Percentiles rank a stretch among this genome's conserved stretches.
Conservation (phyloP, 2,888 invertebrate genomes). For the Caenorhabditis doughertyi region DNA sequence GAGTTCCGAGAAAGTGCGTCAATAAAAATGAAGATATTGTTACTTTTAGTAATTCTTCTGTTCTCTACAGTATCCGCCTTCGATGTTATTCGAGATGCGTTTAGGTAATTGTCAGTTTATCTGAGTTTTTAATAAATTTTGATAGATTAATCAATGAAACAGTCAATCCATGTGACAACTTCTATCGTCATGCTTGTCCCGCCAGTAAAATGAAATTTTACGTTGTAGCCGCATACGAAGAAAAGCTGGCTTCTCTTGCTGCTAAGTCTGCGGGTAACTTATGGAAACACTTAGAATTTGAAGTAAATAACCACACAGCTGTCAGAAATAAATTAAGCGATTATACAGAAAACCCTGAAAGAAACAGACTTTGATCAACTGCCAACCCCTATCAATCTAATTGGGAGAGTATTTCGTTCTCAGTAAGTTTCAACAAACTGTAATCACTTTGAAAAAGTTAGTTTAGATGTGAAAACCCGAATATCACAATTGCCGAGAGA, state of each 20-base stretch:
- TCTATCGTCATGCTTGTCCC: slow-evolving; percentile 32
- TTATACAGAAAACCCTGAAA: not conserved
- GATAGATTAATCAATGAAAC: not conserved
- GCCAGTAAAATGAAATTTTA: not conserved
- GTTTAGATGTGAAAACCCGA: not conserved
- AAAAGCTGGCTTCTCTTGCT: not conserved
- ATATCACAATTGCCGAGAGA: not conserved
- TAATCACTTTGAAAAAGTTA: not conserved
- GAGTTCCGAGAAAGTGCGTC: not conserved
- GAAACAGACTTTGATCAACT: not conserved
- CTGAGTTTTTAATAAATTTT: not conserved
- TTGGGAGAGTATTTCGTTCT: not conserved
- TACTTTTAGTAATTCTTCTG: not conserved
- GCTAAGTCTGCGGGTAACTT: not conserved
- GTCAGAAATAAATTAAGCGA: not conserved
- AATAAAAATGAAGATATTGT: not conserved
- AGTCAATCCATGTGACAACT: not conserved
- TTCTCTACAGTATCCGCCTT: not conserved
- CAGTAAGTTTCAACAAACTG: not conserved
- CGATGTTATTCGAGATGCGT: not conserved
- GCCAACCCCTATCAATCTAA: not conserved
- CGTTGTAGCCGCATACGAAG: not conserved
- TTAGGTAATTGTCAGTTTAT: not conserved
- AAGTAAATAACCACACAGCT: not conserved
- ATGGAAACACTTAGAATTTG: slow-evolving; percentile 5